Percentiles rank a stretch among this genome's conserved stretches.
These are phyloP conservation scores for Lasioglossum vierecki DNA, from an alignment of 2,888 invertebrate species.

Conservation along the genomic window DNA sequence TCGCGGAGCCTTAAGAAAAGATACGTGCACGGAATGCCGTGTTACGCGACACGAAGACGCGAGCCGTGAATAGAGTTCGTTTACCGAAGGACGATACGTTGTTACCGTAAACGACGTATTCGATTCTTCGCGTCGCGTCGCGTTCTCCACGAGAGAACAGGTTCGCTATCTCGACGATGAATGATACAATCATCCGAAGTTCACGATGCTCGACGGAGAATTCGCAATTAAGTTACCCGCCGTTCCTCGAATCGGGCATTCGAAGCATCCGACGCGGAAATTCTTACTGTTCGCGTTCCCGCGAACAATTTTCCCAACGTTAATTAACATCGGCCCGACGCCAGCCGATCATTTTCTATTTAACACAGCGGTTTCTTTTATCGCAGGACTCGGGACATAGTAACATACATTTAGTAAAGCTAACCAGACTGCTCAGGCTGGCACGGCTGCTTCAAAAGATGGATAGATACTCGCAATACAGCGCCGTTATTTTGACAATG, in stretches of 20 bases:
- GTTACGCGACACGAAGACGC: slow-evolving; percentile 1
- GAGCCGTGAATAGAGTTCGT: slow-evolving; percentile 72
- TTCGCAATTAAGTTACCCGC: slow-evolving; percentile 63
- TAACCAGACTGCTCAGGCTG: slow-evolving; percentile 94
- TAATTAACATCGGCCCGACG: not conserved
- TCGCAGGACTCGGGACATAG: slow-evolving; percentile 89
- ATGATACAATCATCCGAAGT: slow-evolving; percentile 70
- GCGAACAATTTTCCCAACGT: not conserved
- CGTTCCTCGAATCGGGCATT: slow-evolving; percentile 43
- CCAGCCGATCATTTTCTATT: not conserved
- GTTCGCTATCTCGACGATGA: slow-evolving; percentile 54
- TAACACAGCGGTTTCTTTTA: slow-evolving; percentile 17
- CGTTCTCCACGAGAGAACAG: not conserved
- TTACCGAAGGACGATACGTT: slow-evolving; percentile 60
- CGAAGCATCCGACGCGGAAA: not conserved
- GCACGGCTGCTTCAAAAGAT: slow-evolving; percentile 97
- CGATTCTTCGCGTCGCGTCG: slow-evolving; percentile 17
- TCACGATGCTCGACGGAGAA: slow-evolving; percentile 9
- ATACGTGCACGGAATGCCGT: not conserved
- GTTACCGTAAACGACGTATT: slow-evolving; percentile 41
- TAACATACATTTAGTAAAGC: slow-evolving; percentile 96
- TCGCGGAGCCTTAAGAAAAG: not conserved
- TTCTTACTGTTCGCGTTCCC: not conserved
- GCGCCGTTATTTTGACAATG: slow-evolving; percentile 96
- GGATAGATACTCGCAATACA: slow-evolving; percentile 98